Conservation (phyloP, 2,888 invertebrate genomes). For the Luffia ferchaultella region DNA sequence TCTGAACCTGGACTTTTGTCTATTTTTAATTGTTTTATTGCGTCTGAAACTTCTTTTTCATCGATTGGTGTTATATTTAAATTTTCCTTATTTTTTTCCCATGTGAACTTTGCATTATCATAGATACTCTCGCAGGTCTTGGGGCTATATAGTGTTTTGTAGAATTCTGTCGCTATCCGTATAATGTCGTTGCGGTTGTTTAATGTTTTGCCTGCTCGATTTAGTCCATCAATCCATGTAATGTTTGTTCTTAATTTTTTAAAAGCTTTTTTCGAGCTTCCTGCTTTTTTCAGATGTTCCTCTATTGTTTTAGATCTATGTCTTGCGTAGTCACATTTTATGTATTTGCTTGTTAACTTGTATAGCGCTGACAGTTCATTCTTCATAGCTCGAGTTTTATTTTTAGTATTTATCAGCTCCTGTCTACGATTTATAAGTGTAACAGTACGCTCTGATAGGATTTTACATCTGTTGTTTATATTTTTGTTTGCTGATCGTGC, state of each 20-base stretch:
- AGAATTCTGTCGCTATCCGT: not conserved
- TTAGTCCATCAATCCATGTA: not conserved
- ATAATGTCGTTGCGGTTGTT: constrained; percentile 1
- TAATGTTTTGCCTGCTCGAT: not conserved
- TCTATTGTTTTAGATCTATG: constrained; percentile 6
- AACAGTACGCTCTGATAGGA: constrained; percentile 1
- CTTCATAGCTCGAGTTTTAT: constrained; percentile 10
- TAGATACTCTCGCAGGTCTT: not conserved
- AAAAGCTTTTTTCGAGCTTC: constrained; percentile 8
- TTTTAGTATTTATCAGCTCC: constrained; percentile 4
- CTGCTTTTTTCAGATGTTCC: constrained; percentile 5
- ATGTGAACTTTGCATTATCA: not conserved
- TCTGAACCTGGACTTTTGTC: not conserved
- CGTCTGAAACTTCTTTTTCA: not conserved
- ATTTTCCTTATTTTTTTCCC: not conserved
- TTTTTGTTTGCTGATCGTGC: constrained; percentile 1
- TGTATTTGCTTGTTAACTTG: constrained; percentile 11
- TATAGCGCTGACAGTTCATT: constrained; percentile 9
- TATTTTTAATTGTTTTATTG: not conserved
- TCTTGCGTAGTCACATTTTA: constrained; percentile 10
- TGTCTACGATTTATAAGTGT: constrained; percentile 6
- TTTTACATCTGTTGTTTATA: constrained; percentile 2
- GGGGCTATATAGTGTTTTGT: constrained; percentile 1
- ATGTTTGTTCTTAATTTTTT: not conserved
- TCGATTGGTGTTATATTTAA: not conserved